These are phyloP conservation scores for Geodia barretti DNA, from an alignment of 37 sponge, comb jelly and placozoan genomes.

Conservation along the genomic window DNA sequence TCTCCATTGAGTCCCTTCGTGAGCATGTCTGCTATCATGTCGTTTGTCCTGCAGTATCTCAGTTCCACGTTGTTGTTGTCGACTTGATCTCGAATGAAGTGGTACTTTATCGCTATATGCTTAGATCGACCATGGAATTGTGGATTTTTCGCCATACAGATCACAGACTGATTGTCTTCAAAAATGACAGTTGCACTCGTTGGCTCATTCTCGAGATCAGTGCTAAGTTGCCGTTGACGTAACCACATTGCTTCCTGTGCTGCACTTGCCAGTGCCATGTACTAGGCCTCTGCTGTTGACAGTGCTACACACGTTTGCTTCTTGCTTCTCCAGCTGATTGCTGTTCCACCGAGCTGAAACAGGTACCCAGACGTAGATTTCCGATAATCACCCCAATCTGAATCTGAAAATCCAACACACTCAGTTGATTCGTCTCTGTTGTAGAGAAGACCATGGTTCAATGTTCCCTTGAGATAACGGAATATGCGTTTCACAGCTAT, in stretches of 20 bases:
- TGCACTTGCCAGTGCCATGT: slow-evolving; percentile 41
- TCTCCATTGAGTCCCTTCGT: slow-evolving; percentile 25
- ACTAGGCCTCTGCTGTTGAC: slow-evolving; percentile 49
- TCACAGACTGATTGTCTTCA: slow-evolving; percentile 31
- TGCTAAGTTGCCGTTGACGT: slow-evolving; percentile 14
- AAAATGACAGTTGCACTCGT: slow-evolving; percentile 3
- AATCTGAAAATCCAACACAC: slow-evolving; percentile 33
- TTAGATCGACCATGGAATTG: slow-evolving; percentile 60
- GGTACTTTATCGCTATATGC: slow-evolving; percentile 32
- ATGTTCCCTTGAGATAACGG: slow-evolving; percentile 31
- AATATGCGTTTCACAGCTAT: slow-evolving; percentile 31
- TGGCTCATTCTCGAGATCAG: slow-evolving; percentile 6
- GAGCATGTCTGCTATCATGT: too few species aligned
- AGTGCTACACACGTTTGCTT: slow-evolving; percentile 42
- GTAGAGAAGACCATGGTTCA: slow-evolving; percentile 22
- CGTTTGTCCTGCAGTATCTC: slow-evolving; percentile 29
- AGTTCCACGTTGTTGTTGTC: slow-evolving; percentile 10
- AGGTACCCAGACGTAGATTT: too few species aligned
- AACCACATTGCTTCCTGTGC: slow-evolving; percentile 48
- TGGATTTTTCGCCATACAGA: slow-evolving; percentile 35
- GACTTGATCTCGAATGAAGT: slow-evolving; percentile 32
- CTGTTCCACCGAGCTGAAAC: neutral
- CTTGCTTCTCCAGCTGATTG: slow-evolving; percentile 41
- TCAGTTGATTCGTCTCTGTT: neutral
- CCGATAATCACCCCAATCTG: too few species aligned